Evolutionary conservation across 2,888 invertebrate genomes (phyloP).

Genomic region (Andrena fulva): DNA sequence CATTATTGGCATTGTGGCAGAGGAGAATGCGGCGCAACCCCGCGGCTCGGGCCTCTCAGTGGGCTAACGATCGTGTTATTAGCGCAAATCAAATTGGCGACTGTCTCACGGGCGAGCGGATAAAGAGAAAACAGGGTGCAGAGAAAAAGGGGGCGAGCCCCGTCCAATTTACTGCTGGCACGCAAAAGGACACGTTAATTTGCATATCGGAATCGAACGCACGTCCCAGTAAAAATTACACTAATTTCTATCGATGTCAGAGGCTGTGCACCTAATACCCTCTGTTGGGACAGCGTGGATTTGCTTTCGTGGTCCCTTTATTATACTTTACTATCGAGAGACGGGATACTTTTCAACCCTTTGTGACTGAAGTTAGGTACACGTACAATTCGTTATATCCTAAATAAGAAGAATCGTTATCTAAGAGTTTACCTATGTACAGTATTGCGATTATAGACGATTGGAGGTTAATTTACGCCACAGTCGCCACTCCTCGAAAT

Average conservation of each 20-base stretch:
- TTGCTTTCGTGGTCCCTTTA: neutral
- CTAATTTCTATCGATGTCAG: constrained; percentile 42
- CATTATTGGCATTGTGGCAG: constrained; percentile 79
- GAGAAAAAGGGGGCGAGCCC: constrained; percentile 11
- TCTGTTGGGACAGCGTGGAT: neutral
- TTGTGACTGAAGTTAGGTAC: no score
- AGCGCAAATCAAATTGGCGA: constrained; percentile 74
- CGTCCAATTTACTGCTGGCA: constrained; percentile 59
- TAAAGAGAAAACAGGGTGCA: constrained; percentile 5
- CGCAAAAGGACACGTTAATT: constrained; percentile 63
- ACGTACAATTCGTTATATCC: no score
- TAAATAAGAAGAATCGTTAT: no score
- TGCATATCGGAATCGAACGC: constrained; percentile 69
- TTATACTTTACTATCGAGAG: no score
- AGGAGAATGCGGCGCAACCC: constrained; percentile 45
- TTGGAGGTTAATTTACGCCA: no score
- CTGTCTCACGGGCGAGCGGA: constrained; percentile 68
- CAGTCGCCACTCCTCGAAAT: no score
- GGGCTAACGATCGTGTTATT: constrained; percentile 80
- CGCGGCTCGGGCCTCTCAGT: constrained; percentile 50
- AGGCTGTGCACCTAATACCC: neutral
- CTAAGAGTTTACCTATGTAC: no score
- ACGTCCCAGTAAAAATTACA: constrained; percentile 38
- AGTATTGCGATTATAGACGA: no score
- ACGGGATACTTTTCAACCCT: no score